phyloP scores from a whole-genome alignment of 2,888 invertebrate genomes.

The Diarsia brunnea region DNA sequence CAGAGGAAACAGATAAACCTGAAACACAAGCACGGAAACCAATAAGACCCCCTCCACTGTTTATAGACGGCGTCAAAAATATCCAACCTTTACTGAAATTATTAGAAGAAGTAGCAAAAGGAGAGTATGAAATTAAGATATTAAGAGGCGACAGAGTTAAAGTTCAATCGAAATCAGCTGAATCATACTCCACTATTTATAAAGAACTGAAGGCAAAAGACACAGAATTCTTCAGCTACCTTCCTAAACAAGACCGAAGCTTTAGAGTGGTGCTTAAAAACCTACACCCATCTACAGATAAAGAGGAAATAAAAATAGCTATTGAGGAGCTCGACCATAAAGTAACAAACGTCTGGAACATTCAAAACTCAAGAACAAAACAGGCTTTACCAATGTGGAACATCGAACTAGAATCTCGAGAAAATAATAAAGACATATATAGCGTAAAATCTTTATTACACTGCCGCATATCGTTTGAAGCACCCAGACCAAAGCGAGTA shows the following conservation, averaged over 20 bases:
- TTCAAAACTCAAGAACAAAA: too few relatives aligned
- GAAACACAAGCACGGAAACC: not conserved
- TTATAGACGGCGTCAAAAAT: too few relatives aligned
- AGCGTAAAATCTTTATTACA: conserved; percentile 1
- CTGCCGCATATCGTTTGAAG: conserved; percentile 5
- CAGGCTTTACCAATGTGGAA: too few relatives aligned
- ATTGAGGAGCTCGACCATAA: conserved; percentile 12
- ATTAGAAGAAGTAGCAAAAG: not conserved
- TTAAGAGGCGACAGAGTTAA: not conserved
- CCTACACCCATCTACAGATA: conserved; percentile 4
- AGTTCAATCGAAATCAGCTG: conserved; percentile 14
- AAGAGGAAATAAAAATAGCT: conserved; percentile 3
- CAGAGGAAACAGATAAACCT: not conserved
- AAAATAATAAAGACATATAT: not conserved
- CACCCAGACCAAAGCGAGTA: conserved; percentile 32
- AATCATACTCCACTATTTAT: conserved; percentile 1
- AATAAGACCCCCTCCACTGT: too few relatives aligned
- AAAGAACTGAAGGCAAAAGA: conserved; percentile 5
- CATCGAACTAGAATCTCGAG: too few relatives aligned
- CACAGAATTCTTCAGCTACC: conserved; percentile 3
- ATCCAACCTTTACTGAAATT: too few relatives aligned
- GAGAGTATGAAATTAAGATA: not conserved
- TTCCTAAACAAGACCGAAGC: not conserved
- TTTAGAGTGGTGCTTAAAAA: conserved; percentile 5
- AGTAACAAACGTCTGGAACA: too few relatives aligned